Evolutionary conservation across 1,140 invertebrate species (phyloP).

Genomic region (Polyergus mexicanus): DNA sequence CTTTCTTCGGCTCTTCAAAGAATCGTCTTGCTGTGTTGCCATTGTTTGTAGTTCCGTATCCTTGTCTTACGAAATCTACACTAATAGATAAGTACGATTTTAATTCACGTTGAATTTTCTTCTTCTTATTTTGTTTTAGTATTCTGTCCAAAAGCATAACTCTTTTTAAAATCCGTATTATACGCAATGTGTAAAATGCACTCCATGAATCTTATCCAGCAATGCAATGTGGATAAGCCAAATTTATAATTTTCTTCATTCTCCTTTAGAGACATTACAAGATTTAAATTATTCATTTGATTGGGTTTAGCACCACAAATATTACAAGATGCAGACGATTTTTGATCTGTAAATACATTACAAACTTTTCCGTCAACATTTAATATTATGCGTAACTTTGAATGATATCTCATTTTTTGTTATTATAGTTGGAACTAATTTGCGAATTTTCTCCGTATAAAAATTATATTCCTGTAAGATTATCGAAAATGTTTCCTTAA

Average conservation of each 20-base stretch:
- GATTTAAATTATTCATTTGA: neutral
- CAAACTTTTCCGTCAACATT: no score
- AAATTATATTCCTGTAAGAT: no score
- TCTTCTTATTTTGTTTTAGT: neutral
- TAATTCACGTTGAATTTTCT: conserved; percentile 5
- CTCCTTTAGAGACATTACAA: no score
- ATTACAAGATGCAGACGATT: neutral
- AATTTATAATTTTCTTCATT: neutral
- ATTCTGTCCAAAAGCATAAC: neutral
- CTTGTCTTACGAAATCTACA: neutral
- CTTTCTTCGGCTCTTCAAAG: neutral
- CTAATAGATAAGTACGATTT: neutral
- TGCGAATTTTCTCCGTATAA: no score
- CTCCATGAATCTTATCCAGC: neutral
- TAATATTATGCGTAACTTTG: no score
- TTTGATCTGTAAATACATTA: no score
- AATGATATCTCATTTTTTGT: no score
- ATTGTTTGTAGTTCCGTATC: neutral
- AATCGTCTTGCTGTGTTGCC: neutral
- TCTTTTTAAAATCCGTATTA: conserved; percentile 2
- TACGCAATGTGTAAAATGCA: neutral
- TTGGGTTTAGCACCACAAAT: neutral
- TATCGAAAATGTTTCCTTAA: no score
- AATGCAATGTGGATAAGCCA: neutral
- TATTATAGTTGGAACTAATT: no score